A percentile compares a stretch with the other conserved stretches of the same genome.
Conservation (phyloP, 1,140 invertebrate genomes). For the Akabosia matsudoensis region DNA sequence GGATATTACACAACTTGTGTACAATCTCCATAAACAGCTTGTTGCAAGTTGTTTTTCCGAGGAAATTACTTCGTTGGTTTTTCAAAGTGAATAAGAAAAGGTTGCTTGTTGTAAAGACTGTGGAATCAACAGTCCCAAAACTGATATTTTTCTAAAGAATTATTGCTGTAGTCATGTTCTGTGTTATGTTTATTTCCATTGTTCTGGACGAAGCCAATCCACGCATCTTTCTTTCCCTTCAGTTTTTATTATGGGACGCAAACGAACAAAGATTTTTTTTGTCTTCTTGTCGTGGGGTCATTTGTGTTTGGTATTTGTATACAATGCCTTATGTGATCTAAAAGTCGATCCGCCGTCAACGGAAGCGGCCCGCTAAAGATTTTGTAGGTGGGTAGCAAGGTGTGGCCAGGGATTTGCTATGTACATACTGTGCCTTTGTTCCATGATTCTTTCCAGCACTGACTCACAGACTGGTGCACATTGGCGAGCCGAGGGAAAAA, state of each 20-base stretch:
- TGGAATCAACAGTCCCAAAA: too few relatives aligned
- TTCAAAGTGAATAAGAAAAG: neutral
- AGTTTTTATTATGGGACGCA: neutral
- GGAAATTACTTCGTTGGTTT: slow-evolving; percentile 17
- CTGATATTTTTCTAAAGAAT: too few relatives aligned
- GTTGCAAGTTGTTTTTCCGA: slow-evolving; percentile 1
- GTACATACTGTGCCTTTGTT: slow-evolving; percentile 24
- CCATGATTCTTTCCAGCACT: neutral
- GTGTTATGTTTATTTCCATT: neutral
- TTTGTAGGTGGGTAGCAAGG: slow-evolving; percentile 19
- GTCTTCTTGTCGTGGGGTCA: neutral
- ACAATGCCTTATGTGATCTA: neutral
- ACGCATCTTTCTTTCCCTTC: neutral
- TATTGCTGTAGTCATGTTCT: too few relatives aligned
- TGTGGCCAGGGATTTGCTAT: slow-evolving; percentile 34
- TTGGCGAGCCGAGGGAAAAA: neutral
- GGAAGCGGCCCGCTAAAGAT: slow-evolving; percentile 20
- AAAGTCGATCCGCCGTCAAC: neutral
- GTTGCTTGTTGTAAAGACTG: too few relatives aligned
- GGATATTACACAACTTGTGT: neutral
- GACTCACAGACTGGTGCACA: too few relatives aligned
- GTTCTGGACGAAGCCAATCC: neutral
- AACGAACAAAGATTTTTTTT: neutral
- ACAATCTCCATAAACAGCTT: slow-evolving; percentile 14
- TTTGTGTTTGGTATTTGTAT: slow-evolving; percentile 7